Base-by-base conservation (phyloP, 2,888 invertebrate genomes). In the Diaphora mendica region DNA sequence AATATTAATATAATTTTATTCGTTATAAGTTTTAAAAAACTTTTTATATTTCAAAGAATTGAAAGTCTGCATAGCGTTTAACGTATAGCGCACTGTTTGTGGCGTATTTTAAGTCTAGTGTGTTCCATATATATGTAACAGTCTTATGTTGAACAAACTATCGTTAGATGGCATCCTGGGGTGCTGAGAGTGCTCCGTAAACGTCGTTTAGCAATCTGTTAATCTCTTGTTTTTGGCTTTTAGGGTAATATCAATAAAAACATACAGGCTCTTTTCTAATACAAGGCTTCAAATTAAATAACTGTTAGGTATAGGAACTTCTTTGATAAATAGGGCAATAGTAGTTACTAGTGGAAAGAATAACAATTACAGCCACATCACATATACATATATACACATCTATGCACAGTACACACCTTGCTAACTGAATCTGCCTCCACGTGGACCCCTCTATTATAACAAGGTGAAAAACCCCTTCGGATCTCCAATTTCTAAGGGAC, bases 141-240 rank as follows among this genome's bases (percentile, higher is more conserved):
- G 23, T 48, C 55, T 71, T 73, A 68, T 30, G 64, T 68, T 2
- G 26, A 33, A 71, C 65, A 75, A 73, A 72, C 64, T 71, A 76
- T 64, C 62, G 72, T 77, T 72, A 72, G 80, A 75, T 79, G 48
- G 74, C 73, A 3, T 11, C 84, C 83, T 39, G 78, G 62, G 9
- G 84, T 0, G 75, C 1, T 0, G n/a, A 66, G 71, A 80, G 81
- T 81, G 83, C 26, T 74, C 59, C 11, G 67, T 66, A 66, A 80
- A 83, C 73, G 74, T 71, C 39, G 44, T 75, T 26, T 33, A 75
- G 5, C 76, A 83, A 79, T 83, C 75, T 76, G 74, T 65, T 77
- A 77, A 76, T 75, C 72, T 33, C 39, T 67, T 26, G 23, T 55
- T 26, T 39, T 26, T n/a, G 44, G 33, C 48, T 72, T 65, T 71